Evolutionary conservation across 2,113 vertebrate species (phyloP).

Genomic region (Cepphus grylle): DNA sequence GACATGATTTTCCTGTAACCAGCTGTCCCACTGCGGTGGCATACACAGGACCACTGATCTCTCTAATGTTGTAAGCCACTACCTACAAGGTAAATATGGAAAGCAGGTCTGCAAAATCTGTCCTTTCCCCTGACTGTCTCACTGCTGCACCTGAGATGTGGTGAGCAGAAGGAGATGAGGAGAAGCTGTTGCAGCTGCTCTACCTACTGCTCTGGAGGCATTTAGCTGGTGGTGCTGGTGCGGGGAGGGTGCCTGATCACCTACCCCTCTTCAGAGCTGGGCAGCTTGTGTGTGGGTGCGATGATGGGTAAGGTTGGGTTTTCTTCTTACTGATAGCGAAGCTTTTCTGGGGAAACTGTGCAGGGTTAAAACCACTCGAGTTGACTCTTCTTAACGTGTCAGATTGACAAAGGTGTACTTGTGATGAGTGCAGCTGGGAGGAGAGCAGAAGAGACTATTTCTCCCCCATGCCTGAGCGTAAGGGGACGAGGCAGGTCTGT

Average conservation of each 20-base stretch:
- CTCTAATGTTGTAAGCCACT: background rate
- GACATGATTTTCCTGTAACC: background rate
- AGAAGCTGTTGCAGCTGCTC: background rate
- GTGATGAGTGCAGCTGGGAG: background rate
- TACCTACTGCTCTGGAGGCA: background rate
- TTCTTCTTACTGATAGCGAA: background rate
- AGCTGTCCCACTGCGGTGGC: background rate
- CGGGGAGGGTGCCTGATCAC: background rate
- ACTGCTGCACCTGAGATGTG: no score
- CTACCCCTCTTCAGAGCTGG: background rate
- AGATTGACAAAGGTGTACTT: background rate
- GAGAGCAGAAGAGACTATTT: background rate
- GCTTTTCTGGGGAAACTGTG: background rate
- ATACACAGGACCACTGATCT: rapidly evolving
- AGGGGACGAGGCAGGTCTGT: background rate
- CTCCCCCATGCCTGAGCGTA: rapidly evolving
- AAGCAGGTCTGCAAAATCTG: background rate
- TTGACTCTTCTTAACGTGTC: rapidly evolving
- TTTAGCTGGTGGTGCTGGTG: background rate
- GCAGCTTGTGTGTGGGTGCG: background rate
- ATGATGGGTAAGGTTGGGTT: background rate
- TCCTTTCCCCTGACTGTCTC: background rate
- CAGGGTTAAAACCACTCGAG: background rate
- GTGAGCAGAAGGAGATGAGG: background rate
- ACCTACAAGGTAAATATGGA: background rate